These are phyloP conservation scores for Drosophila burlai DNA, from an alignment of 1,140 invertebrate genomes.

Conservation along the genomic window DNA sequence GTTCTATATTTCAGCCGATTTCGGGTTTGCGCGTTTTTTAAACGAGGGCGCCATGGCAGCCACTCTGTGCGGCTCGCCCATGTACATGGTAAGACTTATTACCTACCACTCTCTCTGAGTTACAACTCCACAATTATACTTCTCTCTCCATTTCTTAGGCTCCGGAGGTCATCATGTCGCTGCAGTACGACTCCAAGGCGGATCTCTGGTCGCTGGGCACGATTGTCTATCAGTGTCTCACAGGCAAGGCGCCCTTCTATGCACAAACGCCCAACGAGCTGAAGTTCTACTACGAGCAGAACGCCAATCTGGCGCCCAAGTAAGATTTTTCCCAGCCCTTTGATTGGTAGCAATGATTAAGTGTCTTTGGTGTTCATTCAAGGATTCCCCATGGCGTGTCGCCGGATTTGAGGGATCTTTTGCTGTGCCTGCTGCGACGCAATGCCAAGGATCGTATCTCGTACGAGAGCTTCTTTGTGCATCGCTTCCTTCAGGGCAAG, in stretches of 20 bases:
- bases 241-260: conserved; percentile 99
- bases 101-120: neutral
- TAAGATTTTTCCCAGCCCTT: conserved; percentile 85
- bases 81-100: conserved; percentile 96
- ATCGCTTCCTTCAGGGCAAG: conserved; percentile 93
- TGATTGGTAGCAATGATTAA: neutral
- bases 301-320: conserved; percentile 97
- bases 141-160: conserved; percentile 87
- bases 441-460: conserved; percentile 98
- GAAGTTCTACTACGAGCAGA: conserved; percentile 98
- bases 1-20: conserved; percentile 90
- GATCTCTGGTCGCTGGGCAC: conserved; percentile 99
- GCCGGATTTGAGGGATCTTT: conserved; percentile 93
- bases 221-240: conserved; percentile 99
- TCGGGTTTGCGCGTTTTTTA: conserved; percentile 99
- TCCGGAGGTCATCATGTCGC: conserved; percentile 99
- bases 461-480: conserved; percentile 97
- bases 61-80: conserved; percentile 99
- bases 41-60: conserved; percentile 99
- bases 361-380: neutral
- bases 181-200: conserved; percentile 99
- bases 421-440: conserved; percentile 94
- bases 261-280: conserved; percentile 99
- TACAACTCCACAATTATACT: neutral
- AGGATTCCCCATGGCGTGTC: conserved; percentile 98